Evolutionary conservation across 2,797 vertebrate species (phyloP).

Genomic region (Numenius phaeopus): DNA sequence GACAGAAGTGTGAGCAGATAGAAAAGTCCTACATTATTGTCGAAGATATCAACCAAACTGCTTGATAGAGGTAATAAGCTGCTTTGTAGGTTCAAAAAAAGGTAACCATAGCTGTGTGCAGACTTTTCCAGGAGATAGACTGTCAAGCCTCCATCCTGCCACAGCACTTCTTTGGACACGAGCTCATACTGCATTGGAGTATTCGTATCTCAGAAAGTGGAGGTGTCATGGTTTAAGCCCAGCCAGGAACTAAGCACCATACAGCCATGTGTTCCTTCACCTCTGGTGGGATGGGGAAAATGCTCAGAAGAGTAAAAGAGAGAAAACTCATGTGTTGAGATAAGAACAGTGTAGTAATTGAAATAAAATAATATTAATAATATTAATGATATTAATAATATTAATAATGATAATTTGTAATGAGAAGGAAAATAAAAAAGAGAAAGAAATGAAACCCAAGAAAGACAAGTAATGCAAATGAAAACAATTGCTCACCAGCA

Average conservation of each 20-base stretch:
- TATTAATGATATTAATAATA: neutral
- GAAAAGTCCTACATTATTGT: neutral
- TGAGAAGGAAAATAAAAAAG: neutral
- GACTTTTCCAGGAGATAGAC: neutral
- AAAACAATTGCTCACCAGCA: neutral
- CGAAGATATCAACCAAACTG: neutral
- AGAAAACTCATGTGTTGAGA: neutral
- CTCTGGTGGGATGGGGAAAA: neutral
- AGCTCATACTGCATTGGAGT: neutral
- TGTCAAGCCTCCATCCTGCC: neutral
- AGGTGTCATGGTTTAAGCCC: neutral
- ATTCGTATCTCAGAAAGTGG: neutral
- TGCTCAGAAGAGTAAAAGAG: neutral
- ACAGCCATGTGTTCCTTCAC: neutral
- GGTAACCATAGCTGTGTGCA: neutral
- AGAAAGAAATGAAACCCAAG: neutral
- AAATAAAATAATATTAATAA: neutral
- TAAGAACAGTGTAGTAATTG: neutral
- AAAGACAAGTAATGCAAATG: neutral
- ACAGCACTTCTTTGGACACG: neutral
- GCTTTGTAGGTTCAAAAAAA: neutral
- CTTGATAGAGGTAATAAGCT: fast-evolving
- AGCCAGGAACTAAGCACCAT: neutral
- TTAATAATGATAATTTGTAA: neutral
- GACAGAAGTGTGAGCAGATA: neutral